A percentile compares a stretch with the other conserved stretches of the same genome.
These are phyloP conservation scores for Arctia plantaginis DNA, from an alignment of 2,888 invertebrate species.

Conservation along the genomic window DNA sequence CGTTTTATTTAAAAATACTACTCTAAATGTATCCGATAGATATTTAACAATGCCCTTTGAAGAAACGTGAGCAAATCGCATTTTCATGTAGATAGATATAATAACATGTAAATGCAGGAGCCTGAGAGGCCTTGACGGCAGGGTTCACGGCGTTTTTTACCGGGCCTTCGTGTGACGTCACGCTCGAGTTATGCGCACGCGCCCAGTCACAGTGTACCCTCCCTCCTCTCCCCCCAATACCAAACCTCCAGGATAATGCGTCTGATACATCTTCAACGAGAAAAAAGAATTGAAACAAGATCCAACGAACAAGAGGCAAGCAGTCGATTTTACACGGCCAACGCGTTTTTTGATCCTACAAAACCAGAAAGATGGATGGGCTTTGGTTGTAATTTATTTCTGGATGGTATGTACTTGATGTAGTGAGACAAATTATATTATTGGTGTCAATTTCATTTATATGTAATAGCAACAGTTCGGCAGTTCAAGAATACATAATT, in stretches of 20 bases:
- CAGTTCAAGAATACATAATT: not conserved
- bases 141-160: constrained; percentile 82
- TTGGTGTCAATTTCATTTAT: not conserved
- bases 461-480: not conserved
- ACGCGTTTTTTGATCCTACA: constrained; percentile 70
- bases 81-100: constrained; percentile 64
- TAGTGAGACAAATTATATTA: not conserved
- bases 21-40: constrained; percentile 9
- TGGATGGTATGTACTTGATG: constrained; percentile 27
- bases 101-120: constrained; percentile 73
- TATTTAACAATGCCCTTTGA: constrained; percentile 47
- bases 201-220: constrained; percentile 56
- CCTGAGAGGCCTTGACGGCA: constrained; percentile 76
- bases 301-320: constrained; percentile 71
- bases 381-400: constrained; percentile 64
- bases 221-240: constrained; percentile 62
- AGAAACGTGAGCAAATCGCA: constrained; percentile 61
- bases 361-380: constrained; percentile 70
- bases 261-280: constrained; percentile 80
- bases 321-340: constrained; percentile 77
- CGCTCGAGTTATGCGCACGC: constrained; percentile 79
- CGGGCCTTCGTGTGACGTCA: constrained; percentile 80
- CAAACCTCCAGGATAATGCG: constrained; percentile 80
- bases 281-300: constrained; percentile 78
- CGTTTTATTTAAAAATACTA: too few relatives aligned